Evolutionary conservation across 2,113 vertebrate genomes (phyloP), one percentile per base, ranked within the genome.

Genomic region (Tupaia tana): DNA sequence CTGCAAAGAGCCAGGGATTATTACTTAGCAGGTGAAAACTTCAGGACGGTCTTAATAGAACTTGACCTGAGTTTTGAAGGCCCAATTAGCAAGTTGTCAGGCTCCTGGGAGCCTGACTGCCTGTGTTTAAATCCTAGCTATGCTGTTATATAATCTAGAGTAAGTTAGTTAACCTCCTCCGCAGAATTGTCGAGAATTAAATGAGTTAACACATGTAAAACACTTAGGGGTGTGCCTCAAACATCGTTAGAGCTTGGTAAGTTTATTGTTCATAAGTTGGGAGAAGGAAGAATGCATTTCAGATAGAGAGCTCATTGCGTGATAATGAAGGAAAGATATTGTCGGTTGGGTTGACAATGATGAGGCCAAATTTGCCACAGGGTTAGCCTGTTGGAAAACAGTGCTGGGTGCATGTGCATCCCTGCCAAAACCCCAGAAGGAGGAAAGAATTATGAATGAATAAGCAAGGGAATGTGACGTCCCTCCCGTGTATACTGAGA

Each of bases 11-110:
- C 6, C 29, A 87, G 75, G 80, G 89, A 43, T 94, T 79, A 86
- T 79, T 91, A 69, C 86, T 79, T 11, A 86, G 86, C 20, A 95
- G 74, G 70, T 73, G 93, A 90, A 22, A 77, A 91, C 73, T 90
- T 89, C 14, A 86, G 64, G 66, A 86, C 87, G 71, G 31, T 78
- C 43, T 43, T 43, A 64, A 85, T 52, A 80, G 78, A 95, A 87
- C 27, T 86, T 92, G 64, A 74, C 59, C 16, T 56, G 77, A 89
- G 10, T 25, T 61, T 78, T 66, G 73, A 90, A 89, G 67, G 73
- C 69, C 63, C 71, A 56, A 29, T 89, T 86, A 94, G 66, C 96
- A 73, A 81, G 67, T 83, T 67, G 82, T 80, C 20, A 86, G 58
- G 13, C 73, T 91, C 25, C 31, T 78, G 61, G 78, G 43, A 88